Base-by-base conservation (phyloP, 2,888 invertebrate species). In the Stratiomys singularior region DNA sequence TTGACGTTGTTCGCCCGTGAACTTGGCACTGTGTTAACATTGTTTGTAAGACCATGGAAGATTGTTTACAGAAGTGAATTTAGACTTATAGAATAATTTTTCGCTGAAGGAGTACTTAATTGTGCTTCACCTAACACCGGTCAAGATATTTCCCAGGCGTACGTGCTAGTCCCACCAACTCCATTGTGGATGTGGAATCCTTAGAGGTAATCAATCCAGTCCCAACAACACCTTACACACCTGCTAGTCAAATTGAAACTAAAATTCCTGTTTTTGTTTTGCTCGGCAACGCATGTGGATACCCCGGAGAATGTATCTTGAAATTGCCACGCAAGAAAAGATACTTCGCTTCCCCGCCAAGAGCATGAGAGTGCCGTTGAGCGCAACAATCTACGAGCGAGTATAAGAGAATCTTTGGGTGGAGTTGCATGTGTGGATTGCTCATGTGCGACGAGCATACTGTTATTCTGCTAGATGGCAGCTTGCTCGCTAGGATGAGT, bases 331-430 rank as follows among this genome's bases (percentile, higher is more conserved):
- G 7, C 13, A 7, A 44, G 7, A 52, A 52, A 52, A 52, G 52
- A 52, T 52, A 9, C 15, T 52, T 52, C 18, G 7, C 52, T 52
- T 52, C 18, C 52, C 52, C 52, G n/a, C 18, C 52, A 52, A 52
- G n/a, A 52, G 15, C 18, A 52, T 13, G 52, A 52, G 52, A 52
- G 52, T 44, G 44, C 13, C 9, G 13, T n/a, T n/a, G n/a, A 37
- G 9, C 9, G 37, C 9, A 37, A 9, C 37, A 37, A 18, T 52
- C 4, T n/a, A 9, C 4, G 3, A 3, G 4, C 52, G 4, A 9
- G 52, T 52, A 52, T 52, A 52, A 52, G 52, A 52, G 52, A 52
- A 9, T 52, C 7, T 18, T 52, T 52, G 52, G 52, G 52, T 52
- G 52, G 52, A 52, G 52, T 52, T n/a, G 52, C 52, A n/a, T n/a